Conservation (phyloP, 1,140 invertebrate genomes). For the Aphelenchoides fujianensis region DNA sequence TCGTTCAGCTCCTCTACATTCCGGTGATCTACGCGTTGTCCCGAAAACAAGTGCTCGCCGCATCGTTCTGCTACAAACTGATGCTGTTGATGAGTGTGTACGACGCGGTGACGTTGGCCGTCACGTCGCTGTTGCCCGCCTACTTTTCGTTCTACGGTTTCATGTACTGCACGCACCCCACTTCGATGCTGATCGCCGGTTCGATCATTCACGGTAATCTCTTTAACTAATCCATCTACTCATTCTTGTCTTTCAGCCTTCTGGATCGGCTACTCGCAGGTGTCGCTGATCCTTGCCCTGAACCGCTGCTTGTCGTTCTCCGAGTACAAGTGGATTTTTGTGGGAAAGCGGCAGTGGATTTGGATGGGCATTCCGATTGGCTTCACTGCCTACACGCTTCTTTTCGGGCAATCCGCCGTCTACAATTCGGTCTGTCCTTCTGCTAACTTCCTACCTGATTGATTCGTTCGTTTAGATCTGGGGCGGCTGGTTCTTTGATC, state of each 20-base stretch:
- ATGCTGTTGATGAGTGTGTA: conserved; percentile 9
- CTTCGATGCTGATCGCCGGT: conserved; percentile 2
- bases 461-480: too few relatives aligned
- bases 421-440: neutral
- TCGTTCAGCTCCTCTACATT: conserved; percentile 3
- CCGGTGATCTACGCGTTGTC: neutral
- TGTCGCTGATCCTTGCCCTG: conserved; percentile 4
- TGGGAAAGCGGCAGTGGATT: neutral
- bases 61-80: conserved; percentile 14
- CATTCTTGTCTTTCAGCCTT: neutral
- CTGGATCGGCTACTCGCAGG: conserved; percentile 6
- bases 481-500: conserved; percentile 9
- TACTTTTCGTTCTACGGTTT: neutral
- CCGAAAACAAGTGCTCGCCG: neutral
- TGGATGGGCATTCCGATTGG: neutral
- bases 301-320: conserved; percentile 8
- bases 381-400: neutral
- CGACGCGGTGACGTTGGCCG: neutral
- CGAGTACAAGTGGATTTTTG: conserved; percentile 12
- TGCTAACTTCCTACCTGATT: too few relatives aligned
- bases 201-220: neutral
- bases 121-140: neutral
- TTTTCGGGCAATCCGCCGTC: neutral
- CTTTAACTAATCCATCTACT: neutral
- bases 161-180: conserved; percentile 12